A percentile compares a stretch with the other conserved stretches of the same genome.
phyloP scores from a whole-genome alignment of 1,140 invertebrate genomes.

The Helicoverpa zea region DNA sequence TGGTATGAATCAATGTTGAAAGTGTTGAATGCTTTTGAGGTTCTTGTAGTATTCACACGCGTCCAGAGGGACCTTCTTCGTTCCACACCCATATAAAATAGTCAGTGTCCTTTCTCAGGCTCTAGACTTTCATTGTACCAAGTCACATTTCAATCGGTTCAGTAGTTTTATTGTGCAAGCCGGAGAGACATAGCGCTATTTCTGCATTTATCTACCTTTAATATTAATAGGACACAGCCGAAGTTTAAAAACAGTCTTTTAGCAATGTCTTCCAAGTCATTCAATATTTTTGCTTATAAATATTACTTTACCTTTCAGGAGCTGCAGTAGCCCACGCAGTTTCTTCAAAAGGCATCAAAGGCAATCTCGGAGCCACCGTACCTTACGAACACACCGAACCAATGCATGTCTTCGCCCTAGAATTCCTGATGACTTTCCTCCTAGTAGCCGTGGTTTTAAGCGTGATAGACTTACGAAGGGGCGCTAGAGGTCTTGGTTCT shows the following conservation, averaged over 20 bases:
- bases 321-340: slow-evolving; percentile 82
- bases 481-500: slow-evolving; percentile 56
- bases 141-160: too few species aligned
- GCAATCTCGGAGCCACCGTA: slow-evolving; percentile 53
- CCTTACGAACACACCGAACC: slow-evolving; percentile 41
- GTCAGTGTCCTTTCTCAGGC: too few species aligned
- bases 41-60: too few species aligned
- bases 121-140: too few species aligned
- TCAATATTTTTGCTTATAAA: not conserved
- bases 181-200: not conserved
- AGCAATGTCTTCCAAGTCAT: not conserved
- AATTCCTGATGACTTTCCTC: slow-evolving; percentile 62
- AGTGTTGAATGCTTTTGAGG: not conserved
- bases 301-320: slow-evolving; percentile 79
- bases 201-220: not conserved
- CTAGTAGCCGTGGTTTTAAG: slow-evolving; percentile 60
- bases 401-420: slow-evolving; percentile 56
- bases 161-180: too few species aligned
- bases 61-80: too few species aligned
- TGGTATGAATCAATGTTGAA: not conserved
- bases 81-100: too few species aligned
- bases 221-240: too few species aligned
- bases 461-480: slow-evolving; percentile 47
- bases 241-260: too few species aligned
- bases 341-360: slow-evolving; percentile 34